phyloP scores from a whole-genome alignment of 2,888 invertebrate genomes.

The Hypercompe scribonia region DNA sequence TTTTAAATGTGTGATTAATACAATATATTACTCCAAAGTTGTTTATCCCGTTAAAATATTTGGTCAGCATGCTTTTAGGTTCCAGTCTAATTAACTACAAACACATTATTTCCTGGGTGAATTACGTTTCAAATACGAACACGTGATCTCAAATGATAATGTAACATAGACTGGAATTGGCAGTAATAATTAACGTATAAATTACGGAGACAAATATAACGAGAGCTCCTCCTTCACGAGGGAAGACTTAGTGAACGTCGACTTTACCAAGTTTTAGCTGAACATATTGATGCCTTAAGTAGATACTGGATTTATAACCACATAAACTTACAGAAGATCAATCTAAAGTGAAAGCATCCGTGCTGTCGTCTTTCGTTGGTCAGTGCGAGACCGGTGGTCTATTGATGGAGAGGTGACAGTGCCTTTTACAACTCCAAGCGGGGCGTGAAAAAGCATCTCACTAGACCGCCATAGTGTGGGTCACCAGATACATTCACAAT shows the following conservation, averaged over 20 bases:
- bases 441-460: too few relatives aligned
- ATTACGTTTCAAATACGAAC: neutral
- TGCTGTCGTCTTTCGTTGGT: too few relatives aligned
- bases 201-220: neutral
- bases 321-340: too few relatives aligned
- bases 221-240: neutral
- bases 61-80: neutral
- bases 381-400: too few relatives aligned
- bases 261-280: neutral
- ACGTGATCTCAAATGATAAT: neutral
- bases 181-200: neutral
- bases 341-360: too few relatives aligned
- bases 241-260: neutral
- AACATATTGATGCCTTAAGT: neutral
- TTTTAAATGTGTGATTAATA: neutral
- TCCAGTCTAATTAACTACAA: neutral
- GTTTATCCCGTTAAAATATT: neutral
- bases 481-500: too few relatives aligned
- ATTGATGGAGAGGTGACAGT: too few relatives aligned
- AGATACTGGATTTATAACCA: too few relatives aligned
- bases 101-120: neutral
- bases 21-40: neutral
- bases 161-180: neutral
- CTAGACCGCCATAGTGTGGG: too few relatives aligned
- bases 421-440: too few relatives aligned